Evolutionary conservation across 2,797 vertebrate genomes (phyloP).

Genomic region (Benthosema pterotum): DNA sequence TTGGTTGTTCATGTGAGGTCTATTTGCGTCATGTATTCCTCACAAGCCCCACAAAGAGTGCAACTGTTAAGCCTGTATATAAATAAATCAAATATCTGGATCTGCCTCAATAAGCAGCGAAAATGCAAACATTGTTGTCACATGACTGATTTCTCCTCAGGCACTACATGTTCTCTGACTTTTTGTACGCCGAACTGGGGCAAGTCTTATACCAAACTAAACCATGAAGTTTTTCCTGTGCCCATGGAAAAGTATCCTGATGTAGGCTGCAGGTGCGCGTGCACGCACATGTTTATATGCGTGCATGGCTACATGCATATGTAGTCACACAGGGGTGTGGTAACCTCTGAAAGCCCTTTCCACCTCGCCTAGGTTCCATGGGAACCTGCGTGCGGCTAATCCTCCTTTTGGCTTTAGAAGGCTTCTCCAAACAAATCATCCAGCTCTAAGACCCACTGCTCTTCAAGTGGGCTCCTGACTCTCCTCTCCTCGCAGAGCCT

Average conservation of each 20-base stretch:
- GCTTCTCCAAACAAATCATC: slow-evolving; percentile 78
- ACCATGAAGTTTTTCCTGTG: not conserved
- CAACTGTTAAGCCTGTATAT: too few relatives aligned
- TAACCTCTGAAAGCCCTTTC: slow-evolving; percentile 59
- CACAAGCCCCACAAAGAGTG: too few relatives aligned
- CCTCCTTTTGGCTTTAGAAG: slow-evolving; percentile 66
- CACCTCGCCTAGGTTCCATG: slow-evolving; percentile 64
- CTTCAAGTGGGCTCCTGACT: slow-evolving; percentile 73
- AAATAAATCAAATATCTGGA: too few relatives aligned
- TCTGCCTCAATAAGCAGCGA: too few relatives aligned
- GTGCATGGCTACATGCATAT: slow-evolving; percentile 6
- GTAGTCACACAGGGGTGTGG: slow-evolving; percentile 21
- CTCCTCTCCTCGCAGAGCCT: slow-evolving; percentile 54
- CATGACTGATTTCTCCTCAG: too few relatives aligned
- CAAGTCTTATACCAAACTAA: too few relatives aligned
- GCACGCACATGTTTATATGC: not conserved
- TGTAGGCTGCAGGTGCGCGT: slow-evolving; percentile 1
- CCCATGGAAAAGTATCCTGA: slow-evolving; percentile 6
- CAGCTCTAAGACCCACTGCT: slow-evolving; percentile 69
- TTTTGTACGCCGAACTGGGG: too few relatives aligned
- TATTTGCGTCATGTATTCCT: too few relatives aligned
- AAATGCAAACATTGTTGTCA: too few relatives aligned
- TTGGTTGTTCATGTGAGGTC: too few relatives aligned
- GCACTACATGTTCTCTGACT: too few relatives aligned
- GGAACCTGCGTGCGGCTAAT: slow-evolving; percentile 73